phyloP scores from a whole-genome alignment of 2,797 vertebrate genomes.

The Acanthurus leucopareius region DNA sequence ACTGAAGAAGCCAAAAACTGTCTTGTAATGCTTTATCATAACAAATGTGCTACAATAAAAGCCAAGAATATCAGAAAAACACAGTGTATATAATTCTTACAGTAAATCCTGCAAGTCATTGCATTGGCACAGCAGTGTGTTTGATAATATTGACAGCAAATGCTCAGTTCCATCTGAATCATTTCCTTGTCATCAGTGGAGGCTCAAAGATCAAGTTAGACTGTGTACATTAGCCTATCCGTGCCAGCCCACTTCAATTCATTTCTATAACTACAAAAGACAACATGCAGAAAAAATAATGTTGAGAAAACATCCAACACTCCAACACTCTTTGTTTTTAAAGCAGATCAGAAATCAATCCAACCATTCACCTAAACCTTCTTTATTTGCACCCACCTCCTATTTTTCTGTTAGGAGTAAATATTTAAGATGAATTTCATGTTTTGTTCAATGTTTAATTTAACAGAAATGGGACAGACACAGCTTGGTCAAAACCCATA shows the following conservation, averaged over 20 bases:
- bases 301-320: background rate
- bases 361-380: background rate
- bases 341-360: constrained; percentile 4
- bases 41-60: background rate
- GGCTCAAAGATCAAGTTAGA: constrained; percentile 35
- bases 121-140: background rate
- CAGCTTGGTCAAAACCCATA: background rate
- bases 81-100: background rate
- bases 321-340: background rate
- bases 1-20: constrained; percentile 1
- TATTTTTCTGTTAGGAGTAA: background rate
- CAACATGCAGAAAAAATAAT: background rate
- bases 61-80: background rate
- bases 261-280: background rate
- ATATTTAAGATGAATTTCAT: background rate
- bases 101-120: constrained; percentile 5
- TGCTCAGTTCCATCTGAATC: constrained; percentile 13
- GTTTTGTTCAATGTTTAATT: constrained; percentile 3
- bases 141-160: background rate
- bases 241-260: background rate
- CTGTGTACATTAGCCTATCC: background rate
- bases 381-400: background rate
- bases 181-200: constrained; percentile 1
- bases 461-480: background rate
- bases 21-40: constrained; percentile 1